Conservation (phyloP, 2,888 invertebrate species). For the Coleophora flavipennella region DNA sequence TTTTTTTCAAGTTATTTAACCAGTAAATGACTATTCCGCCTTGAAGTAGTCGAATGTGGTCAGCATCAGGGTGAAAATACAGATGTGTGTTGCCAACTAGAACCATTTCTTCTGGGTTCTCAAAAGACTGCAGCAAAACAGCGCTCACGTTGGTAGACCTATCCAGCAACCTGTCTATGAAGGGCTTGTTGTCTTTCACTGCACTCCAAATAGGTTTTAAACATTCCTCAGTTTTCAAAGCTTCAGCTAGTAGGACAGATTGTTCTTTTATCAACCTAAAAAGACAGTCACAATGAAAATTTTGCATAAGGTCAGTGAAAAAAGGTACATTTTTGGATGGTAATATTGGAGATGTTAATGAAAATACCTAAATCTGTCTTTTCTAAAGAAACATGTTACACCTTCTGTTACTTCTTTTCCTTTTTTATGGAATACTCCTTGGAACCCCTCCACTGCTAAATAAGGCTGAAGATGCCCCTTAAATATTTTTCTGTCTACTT, state of each 20-base stretch:
- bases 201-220: slow-evolving; percentile 74
- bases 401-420: slow-evolving; percentile 85
- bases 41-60: slow-evolving; percentile 91
- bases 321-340: too few species aligned
- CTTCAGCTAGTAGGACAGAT: slow-evolving; percentile 74
- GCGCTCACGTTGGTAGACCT: slow-evolving; percentile 80
- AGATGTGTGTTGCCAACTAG: slow-evolving; percentile 91
- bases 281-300: not conserved
- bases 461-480: slow-evolving; percentile 75
- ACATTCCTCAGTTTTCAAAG: slow-evolving; percentile 59
- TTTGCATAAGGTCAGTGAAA: too few species aligned
- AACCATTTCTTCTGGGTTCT: slow-evolving; percentile 71
- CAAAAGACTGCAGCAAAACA: slow-evolving; percentile 70
- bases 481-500: slow-evolving; percentile 89
- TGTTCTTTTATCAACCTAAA: slow-evolving; percentile 57
- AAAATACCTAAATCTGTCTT: slow-evolving; percentile 79
- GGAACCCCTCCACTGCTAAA: slow-evolving; percentile 67
- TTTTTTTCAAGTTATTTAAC: slow-evolving; percentile 72
- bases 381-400: slow-evolving; percentile 82
- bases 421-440: slow-evolving; percentile 79
- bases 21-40: slow-evolving; percentile 81
- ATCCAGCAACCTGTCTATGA: slow-evolving; percentile 72
- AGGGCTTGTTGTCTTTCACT: slow-evolving; percentile 70
- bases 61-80: slow-evolving; percentile 93
- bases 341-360: too few species aligned